Conservation (phyloP, 2,888 invertebrate species). For the Perdita meconis region DNA sequence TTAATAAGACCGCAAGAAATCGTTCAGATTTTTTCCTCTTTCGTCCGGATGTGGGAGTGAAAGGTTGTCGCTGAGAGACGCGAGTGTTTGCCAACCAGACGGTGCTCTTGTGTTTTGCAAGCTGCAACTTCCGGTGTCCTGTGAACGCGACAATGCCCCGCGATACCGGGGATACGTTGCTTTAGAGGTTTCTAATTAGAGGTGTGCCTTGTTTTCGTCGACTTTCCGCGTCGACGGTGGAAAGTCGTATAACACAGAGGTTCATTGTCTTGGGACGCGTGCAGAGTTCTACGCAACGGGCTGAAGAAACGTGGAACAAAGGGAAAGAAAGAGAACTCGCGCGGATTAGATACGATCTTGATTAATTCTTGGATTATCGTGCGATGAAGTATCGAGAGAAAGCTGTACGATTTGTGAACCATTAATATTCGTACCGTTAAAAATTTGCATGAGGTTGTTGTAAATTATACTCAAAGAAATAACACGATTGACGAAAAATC, state of each 20-base stretch:
- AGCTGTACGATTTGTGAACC: neutral
- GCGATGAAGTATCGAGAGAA: conserved; percentile 12
- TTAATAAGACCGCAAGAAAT: conserved; percentile 9
- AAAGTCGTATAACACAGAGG: conserved; percentile 54
- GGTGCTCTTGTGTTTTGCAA: conserved; percentile 30
- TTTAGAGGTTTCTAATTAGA: conserved; percentile 53
- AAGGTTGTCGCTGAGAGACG: conserved; percentile 57
- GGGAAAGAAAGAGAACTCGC: conserved; percentile 33
- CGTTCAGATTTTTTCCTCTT: conserved; percentile 40
- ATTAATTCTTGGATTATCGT: conserved; percentile 12
- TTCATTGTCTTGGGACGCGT: conserved; percentile 47
- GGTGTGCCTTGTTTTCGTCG: conserved; percentile 19
- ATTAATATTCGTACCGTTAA: neutral
- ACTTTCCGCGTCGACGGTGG: conserved; percentile 47
- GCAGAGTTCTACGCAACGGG: conserved; percentile 10
- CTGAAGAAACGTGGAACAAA: conserved; percentile 28
- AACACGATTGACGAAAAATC: too few species aligned
- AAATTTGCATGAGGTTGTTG: neutral
- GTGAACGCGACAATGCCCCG: conserved; percentile 33
- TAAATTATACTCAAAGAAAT: too few species aligned
- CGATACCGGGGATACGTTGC: neutral
- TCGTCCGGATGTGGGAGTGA: conserved; percentile 63
- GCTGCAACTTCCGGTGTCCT: conserved; percentile 61
- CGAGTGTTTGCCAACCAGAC: conserved; percentile 32
- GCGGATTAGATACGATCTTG: conserved; percentile 28